Percentiles rank a stretch among this genome's conserved stretches.
Conservation (phyloP, 1,140 invertebrate species). For the Drosophila nigromelanica region DNA sequence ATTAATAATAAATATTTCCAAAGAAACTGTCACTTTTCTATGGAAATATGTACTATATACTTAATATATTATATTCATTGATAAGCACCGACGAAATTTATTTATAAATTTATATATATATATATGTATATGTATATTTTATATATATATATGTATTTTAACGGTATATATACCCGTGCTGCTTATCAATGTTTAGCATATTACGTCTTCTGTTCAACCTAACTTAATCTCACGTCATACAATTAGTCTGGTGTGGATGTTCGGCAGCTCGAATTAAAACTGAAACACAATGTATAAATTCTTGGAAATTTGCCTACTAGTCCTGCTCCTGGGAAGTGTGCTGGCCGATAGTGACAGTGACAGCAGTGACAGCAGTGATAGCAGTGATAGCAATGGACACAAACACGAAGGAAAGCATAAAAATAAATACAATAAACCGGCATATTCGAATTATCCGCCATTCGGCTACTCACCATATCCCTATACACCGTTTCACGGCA, state of each 20-base stretch:
- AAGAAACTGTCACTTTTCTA: not conserved
- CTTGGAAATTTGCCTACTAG: slow-evolving; percentile 8
- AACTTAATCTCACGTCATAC: slow-evolving; percentile 16
- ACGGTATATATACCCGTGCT: slow-evolving; percentile 4
- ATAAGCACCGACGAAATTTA: not conserved
- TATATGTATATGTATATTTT: not conserved
- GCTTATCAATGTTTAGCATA: slow-evolving; percentile 32
- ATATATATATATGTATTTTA: too few relatives aligned
- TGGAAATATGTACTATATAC: not conserved
- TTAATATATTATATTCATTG: not conserved
- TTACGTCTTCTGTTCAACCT: slow-evolving; percentile 2
- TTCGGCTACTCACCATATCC: slow-evolving; percentile 24
- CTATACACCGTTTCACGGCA: not conserved
- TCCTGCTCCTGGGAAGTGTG: slow-evolving; percentile 4
- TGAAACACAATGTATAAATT: slow-evolving; percentile 29
- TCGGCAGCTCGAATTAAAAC: slow-evolving; percentile 8
- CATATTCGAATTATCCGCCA: slow-evolving; percentile 23
- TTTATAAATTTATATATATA: not conserved
- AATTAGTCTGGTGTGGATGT: slow-evolving; percentile 41
- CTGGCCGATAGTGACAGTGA: slow-evolving; percentile 24
- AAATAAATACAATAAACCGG: slow-evolving; percentile 58
- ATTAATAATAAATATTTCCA: not conserved
- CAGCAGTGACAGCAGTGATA: slow-evolving; percentile 25
- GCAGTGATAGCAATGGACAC: slow-evolving; percentile 26
- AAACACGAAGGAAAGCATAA: slow-evolving; percentile 27